A percentile compares a stretch with the other conserved stretches of the same genome.
Conservation (phyloP, 1,140 invertebrate species). For the Maniola jurtina region DNA sequence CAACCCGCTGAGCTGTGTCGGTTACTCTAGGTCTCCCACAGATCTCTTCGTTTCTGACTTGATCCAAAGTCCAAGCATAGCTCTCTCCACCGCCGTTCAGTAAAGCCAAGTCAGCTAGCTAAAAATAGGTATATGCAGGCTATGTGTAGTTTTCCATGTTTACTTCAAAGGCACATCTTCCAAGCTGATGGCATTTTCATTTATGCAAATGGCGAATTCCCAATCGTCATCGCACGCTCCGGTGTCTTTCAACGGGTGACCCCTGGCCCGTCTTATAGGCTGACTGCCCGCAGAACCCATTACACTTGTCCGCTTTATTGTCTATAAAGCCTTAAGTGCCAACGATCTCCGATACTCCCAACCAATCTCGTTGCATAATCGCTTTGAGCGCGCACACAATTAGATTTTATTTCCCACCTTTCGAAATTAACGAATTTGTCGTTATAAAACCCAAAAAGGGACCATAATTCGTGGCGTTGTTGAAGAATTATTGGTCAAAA, state of each 20-base stretch:
- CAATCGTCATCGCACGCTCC: conserved; percentile 37
- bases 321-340: conserved; percentile 55
- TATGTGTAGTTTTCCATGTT: neutral
- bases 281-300: conserved; percentile 53
- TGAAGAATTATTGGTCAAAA: conserved; percentile 28
- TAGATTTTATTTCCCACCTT: conserved; percentile 38
- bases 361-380: conserved; percentile 34
- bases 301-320: conserved; percentile 65
- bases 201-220: conserved; percentile 33
- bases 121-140: too few species aligned
- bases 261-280: conserved; percentile 55
- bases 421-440: conserved; percentile 39
- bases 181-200: conserved; percentile 22
- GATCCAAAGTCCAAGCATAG: too few species aligned
- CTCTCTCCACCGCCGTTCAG: too few species aligned
- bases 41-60: too few species aligned
- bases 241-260: conserved; percentile 47
- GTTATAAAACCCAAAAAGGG: conserved; percentile 50
- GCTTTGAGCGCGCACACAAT: conserved; percentile 31
- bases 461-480: conserved; percentile 29
- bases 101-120: too few species aligned
- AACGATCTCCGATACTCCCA: conserved; percentile 44
- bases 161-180: conserved; percentile 7
- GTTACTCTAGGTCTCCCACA: too few species aligned
- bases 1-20: too few species aligned